Evolutionary conservation across 2,888 invertebrate species (phyloP).

Genomic region (Trichopoda pennipes): DNA sequence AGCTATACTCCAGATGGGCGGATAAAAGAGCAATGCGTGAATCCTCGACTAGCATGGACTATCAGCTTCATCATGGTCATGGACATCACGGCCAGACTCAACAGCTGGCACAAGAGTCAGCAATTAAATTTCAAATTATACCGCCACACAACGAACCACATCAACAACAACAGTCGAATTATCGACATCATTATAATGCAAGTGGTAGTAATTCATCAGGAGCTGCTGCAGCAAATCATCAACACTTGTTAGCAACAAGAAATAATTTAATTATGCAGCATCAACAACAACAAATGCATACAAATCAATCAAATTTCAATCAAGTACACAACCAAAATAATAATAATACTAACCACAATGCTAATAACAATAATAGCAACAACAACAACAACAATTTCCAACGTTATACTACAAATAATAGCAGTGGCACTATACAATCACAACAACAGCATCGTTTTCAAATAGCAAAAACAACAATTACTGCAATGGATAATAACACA

Average conservation of each 20-base stretch:
- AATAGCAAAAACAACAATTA: slow-evolving; percentile 79
- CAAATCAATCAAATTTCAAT: slow-evolving; percentile 69
- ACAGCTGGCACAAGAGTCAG: slow-evolving; percentile 77
- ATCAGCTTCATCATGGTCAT: slow-evolving; percentile 73
- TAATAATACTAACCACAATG: slow-evolving; percentile 72
- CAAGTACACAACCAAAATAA: slow-evolving; percentile 72
- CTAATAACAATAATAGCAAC: slow-evolving; percentile 41
- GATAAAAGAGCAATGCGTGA: slow-evolving; percentile 77
- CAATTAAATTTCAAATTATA: slow-evolving; percentile 80
- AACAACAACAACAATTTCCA: slow-evolving; percentile 70
- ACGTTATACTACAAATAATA: slow-evolving; percentile 69
- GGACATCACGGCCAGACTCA: slow-evolving; percentile 75
- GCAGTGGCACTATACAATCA: slow-evolving; percentile 71
- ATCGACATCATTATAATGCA: slow-evolving; percentile 70
- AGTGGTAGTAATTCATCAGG: slow-evolving; percentile 65
- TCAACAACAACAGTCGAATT: slow-evolving; percentile 73
- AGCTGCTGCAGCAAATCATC: slow-evolving; percentile 67
- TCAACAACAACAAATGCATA: slow-evolving; percentile 73
- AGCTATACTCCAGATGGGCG: slow-evolving; percentile 80
- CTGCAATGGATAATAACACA: slow-evolving; percentile 77
- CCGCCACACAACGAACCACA: slow-evolving; percentile 76
- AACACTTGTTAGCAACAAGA: slow-evolving; percentile 72
- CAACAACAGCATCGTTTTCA: slow-evolving; percentile 74
- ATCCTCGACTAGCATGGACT: slow-evolving; percentile 71
- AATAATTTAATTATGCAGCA: slow-evolving; percentile 78